Evolutionary conservation across 2,888 invertebrate species (phyloP), one percentile per base, ranked within the genome.

Genomic region (Apamea monoglypha): DNA sequence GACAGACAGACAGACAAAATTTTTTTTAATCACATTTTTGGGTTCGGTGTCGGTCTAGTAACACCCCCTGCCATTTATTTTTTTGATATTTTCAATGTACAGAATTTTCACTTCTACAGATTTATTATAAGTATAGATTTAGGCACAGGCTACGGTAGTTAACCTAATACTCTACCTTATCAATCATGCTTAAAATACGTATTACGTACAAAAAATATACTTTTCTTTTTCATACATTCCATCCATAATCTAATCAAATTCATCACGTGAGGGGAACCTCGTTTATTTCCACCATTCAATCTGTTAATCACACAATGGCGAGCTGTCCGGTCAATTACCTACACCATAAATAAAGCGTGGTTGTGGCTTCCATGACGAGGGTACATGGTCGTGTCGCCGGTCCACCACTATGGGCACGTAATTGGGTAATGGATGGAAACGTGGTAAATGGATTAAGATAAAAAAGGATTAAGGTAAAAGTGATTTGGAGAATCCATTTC

Each of bases 331-430:
- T 44, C 68, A 68, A 68, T 68, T 68, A 59, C n/a, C n/a, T n/a
- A 68, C n/a, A 67, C 18, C 68, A 47, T 29, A 29, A 47, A 68
- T 68, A 29, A 29, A 29, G 12, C 68, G n/a, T 4, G 14, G 44
- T 68, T 68, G 44, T 29, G 44, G 68, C 29, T 69, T 69, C 69
- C 14, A 69, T 47, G 69, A 69, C 69, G 47, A 69, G 69, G 47
- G 47, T 47, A 12, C 44, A 44, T 12, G 44, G 3, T 29, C 47
- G 8, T 69, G 69, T 47, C 47, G 4, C 29, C 29, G 8, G 21
- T 12, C 21, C 44, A 21, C 21, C 21, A 47, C 29, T 47, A 12
- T 68, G 29, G 14, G 29, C 29, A 32, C 21, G 29, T 69, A 47
- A 69, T 47, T 47, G 47, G 7, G 14, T 47, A 25, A 69, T 25